Base-by-base conservation (phyloP, 1,140 invertebrate species). In the Atta texana region DNA sequence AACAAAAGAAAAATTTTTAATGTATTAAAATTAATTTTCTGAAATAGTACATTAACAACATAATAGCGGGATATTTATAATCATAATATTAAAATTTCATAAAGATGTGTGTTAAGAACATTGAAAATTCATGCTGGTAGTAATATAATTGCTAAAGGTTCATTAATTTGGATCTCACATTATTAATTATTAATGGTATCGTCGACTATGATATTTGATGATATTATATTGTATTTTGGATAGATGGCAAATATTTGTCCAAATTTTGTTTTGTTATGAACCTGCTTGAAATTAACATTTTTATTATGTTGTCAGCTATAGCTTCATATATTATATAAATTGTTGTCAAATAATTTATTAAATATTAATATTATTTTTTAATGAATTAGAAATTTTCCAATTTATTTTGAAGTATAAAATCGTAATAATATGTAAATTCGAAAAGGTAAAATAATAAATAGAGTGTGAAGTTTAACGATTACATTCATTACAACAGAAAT, bases 401-500 rank as follows among this genome's bases (percentile, higher is more conserved):
- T 44, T 44, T 44, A 44, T 44, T 44, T 10, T 10, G 2, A 44
- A 44, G 8, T 44, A 44, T 44, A 44, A 44, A 44, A 44, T 44
- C 10, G 10, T 44, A 44, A 44, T 44, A 28, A 31, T 31, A 64
- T 7, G 7, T 34, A 55, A 34, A 55, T 66, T 68, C 3, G 0
- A 53, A 57, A 44, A 2, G 7, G 1, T 10, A 1, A 4, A 2
- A 44, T 44, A 21, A 1, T n/a, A 34, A 5, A 34, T 34, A 34
- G 4, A 53, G 18, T 71, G 21, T 28, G 5, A 69, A 1, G 3
- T 39, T 18, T 44, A 2, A 39, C 2, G 8, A 39, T 24, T 69
- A 55, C 63, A 57, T 71, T 28, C 2, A 57, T 55, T 57, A 57
- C 7, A 55, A 69, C n/a, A 57, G 14, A 55, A 44, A 49, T 78